Base-by-base conservation (phyloP, 2,797 vertebrate genomes). In the Hydrophis major region DNA sequence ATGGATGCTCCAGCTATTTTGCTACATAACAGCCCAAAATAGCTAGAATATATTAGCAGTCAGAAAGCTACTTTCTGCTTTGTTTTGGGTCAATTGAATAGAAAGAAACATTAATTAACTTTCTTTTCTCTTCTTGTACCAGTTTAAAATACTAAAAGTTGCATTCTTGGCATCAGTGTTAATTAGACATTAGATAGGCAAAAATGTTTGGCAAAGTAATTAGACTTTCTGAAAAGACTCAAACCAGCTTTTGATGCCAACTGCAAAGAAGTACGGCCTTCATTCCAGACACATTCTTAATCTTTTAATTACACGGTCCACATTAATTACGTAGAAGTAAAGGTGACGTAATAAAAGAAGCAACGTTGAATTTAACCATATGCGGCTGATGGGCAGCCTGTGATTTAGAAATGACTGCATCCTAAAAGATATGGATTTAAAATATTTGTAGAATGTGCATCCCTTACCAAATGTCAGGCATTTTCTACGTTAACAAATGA, bases 31-130 rank as follows among this genome's bases (percentile, higher is more conserved):
- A 60, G 86, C 2, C n/a, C 74, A 59, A 92, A 57, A 28, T 32
- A 56, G 91, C 91, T 63, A 20, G 63, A 27, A 63, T 90, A 1
- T 37, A 89, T 55, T 11, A 90, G 18, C 93, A 90, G 94, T 83
- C 0, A 1, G 1, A 12, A 94, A 93, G 57, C 88, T 88, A 83
- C 57, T 95, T 90, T 93, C 89, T n/a, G 93, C 93, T 63, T 96
- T 93, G 55, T 87, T 57, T 66, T 88, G 6, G 1, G 94, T 94
- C 50, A 89, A 69, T 59, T 90, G 94, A 94, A 92, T 96, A 93
- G 94, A 96, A 91, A 94, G 91, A 95, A 93, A 92, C 92, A 25
- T 83, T 93, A 97, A 95, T 83, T 94, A 96, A 97, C 97, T 95
- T 86, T 94, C 93, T 86, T 92, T 88, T 93, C 94, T 93, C 91